A percentile compares a stretch with the other conserved stretches of the same genome.
These are phyloP conservation scores for Lucinisca nassula DNA, from an alignment of 2,888 invertebrate genomes.

Conservation along the genomic window DNA sequence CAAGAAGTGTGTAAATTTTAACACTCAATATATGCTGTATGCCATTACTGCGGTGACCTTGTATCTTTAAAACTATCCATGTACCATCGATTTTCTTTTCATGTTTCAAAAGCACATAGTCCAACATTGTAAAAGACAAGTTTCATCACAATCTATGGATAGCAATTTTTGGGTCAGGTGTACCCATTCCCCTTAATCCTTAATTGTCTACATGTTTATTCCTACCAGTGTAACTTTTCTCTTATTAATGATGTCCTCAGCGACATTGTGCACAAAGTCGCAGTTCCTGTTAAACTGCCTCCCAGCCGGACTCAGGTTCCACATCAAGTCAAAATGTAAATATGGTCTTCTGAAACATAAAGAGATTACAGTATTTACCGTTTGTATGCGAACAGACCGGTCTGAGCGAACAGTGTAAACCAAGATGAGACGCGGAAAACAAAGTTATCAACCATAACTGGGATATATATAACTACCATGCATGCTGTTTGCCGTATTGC, in stretches of 20 bases:
- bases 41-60: no score
- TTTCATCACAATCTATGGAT: background rate
- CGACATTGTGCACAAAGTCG: conserved; percentile 81
- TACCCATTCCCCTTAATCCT: background rate
- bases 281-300: conserved; percentile 79
- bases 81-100: no score
- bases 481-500: no score
- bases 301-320: conserved; percentile 73
- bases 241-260: conserved; percentile 82
- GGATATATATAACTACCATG: no score
- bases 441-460: no score
- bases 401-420: no score
- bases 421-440: no score
- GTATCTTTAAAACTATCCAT: no score
- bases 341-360: conserved; percentile 68
- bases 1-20: no score
- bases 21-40: no score
- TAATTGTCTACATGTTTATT: background rate
- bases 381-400: no score
- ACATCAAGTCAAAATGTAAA: conserved; percentile 76
- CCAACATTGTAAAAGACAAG: background rate
- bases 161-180: background rate
- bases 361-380: no score
- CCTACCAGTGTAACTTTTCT: conserved; percentile 77
- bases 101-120: background rate